Base-by-base conservation (phyloP, 2,113 vertebrate genomes). In the Paramisgurnus dabryanus region DNA sequence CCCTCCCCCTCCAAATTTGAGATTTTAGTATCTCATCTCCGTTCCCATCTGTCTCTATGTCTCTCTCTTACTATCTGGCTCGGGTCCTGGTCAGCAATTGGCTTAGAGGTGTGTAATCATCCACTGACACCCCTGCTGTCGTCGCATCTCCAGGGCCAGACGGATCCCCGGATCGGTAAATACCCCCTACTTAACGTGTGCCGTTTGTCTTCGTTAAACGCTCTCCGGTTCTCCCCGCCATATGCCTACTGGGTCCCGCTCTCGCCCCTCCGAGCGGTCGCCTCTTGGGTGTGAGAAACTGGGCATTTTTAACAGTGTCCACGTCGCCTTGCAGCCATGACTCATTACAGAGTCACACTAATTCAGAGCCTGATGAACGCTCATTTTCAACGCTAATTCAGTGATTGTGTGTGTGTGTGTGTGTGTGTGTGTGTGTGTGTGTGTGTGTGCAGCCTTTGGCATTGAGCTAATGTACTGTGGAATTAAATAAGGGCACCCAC, bases 101-200 rank as follows among this genome's bases (percentile, higher is more conserved):
- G 90, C 88, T 92, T 89, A 91, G 89, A 80, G 76, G 85, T 83
- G 89, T 86, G 86, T 90, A 90, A 92, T 93, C 89, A 89, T 91
- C 88, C 76, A 80, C 80, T 80, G 84, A 89, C 82, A 82, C 79
- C 85, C 88, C 89, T 88, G 87, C 89, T 90, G 88, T 90, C 88
- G 78, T 87, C 79, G 85, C 73, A 80, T 86, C 85, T 73, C 80
- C 57, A 57, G 58, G 10, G 81, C 80, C 75, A 60, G 79, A 60
- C 80, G 92, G 92, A 92, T 93, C 90, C 89, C 87, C 80, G 82
- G 83, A 89, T 90, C 89, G 81, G 87, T 92, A 91, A 92, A 92
- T 89, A 89, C 86, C 82, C 82, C 58, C 83, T 80, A 85, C 82
- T 79, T 61, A 86, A 76, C 71, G 66, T 73, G 81, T 80, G 81